Percentiles rank a stretch among this genome's conserved stretches.
phyloP scores from a whole-genome alignment of 2,797 vertebrate species.

The Tadarida brasiliensis region DNA sequence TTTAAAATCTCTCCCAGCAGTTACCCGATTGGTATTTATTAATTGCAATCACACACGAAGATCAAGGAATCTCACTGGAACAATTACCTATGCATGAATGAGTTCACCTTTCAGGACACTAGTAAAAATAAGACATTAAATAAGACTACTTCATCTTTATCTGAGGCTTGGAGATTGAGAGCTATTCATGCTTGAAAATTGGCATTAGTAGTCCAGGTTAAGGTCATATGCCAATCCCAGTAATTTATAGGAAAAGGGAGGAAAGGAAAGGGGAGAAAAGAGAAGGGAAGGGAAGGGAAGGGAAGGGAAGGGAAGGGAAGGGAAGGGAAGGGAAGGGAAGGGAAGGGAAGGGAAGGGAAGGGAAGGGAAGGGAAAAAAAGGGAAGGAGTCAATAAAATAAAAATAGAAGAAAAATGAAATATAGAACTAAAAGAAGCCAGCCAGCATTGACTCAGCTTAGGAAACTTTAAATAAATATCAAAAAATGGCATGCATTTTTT shows the following conservation, averaged over 20 bases:
- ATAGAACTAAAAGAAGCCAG: background rate
- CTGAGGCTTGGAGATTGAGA: background rate
- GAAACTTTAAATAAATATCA: background rate
- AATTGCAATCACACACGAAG: conserved; percentile 61
- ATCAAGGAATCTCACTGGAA: conserved; percentile 67
- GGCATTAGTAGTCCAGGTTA: background rate
- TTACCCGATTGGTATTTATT: conserved; percentile 72
- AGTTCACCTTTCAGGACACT: conserved; percentile 68
- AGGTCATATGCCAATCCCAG: conserved; percentile 4
- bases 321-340: background rate
- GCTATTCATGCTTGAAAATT: conserved; percentile 24
- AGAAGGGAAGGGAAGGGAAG: background rate
- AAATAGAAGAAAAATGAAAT: background rate
- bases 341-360: background rate
- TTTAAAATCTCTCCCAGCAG: conserved; percentile 68
- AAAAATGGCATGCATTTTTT: background rate
- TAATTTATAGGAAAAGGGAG: background rate
- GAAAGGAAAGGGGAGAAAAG: background rate
- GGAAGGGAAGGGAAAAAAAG: accelerated
- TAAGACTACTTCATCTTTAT: conserved; percentile 59
- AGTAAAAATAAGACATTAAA: conserved; percentile 69
- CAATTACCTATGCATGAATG: conserved; percentile 65
- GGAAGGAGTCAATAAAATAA: background rate
- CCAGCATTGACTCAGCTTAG: background rate
- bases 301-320: accelerated